Evolutionary conservation across 2,113 vertebrate species (phyloP), one percentile per base, ranked within the genome.

Genomic region (Rhinogobius similis): DNA sequence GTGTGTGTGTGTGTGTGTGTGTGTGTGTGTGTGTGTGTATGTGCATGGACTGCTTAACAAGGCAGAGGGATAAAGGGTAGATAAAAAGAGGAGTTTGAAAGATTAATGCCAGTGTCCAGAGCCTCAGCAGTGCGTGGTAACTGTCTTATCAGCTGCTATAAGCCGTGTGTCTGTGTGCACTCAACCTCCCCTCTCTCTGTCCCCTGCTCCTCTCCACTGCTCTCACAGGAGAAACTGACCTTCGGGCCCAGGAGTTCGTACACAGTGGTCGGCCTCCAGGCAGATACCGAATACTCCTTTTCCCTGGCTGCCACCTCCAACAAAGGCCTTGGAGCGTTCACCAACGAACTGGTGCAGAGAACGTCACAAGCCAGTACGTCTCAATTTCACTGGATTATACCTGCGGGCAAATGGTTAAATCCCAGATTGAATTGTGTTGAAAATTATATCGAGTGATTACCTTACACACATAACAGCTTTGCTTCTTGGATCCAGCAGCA

Each of bases 301-400:
- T 95, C 95, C 52, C 93, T 99, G 91, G 96, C 98, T 0, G 98
- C 97, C 67, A 95, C 96, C 87, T 99, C 98, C 1, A 93, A 86
- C 43, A 95, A 97, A 89, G 98, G 97, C 90, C 94, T 99, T 76
- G 98, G 98, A 18, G 96, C 96, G 62, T 97, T 95, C 93, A 98
- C 96, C 86, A 94, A 95, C 50, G 95, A 95, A 82, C 92, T 99
- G 90, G 92, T 94, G 73, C 96, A 97, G 89, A 95, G 93, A 89
- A 99, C 97, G 43, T 94, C 96, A 67, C 97, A 98, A 96, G 97
- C 98, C 91, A 99, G 98, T 99, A 98, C 86, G 97, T 99, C 68
- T 73, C 69, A 55, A n/a, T 75, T 76, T 76, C 23, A 64, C 73
- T 56, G 67, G 41, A 14, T 39, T 77, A n/a, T 29, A 65, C 63